phyloP scores from a whole-genome alignment of 2,888 invertebrate species.

The Fabriciana adippe region DNA sequence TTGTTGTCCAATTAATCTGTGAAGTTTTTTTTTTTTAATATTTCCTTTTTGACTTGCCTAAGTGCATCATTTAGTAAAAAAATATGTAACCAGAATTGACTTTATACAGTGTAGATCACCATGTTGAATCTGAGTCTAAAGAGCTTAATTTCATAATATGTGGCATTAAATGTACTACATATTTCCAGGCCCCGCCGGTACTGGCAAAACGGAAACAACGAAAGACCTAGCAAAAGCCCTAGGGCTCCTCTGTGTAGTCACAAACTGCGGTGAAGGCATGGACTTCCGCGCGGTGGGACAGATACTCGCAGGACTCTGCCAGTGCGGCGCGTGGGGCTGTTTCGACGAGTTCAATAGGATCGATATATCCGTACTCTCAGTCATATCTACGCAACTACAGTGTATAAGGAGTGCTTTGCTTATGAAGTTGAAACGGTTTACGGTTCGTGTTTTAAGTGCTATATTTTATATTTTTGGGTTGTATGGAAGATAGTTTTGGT shows the following conservation, averaged over 20 bases:
- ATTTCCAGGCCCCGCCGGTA: slow-evolving; percentile 86
- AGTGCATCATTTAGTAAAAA: too few relatives aligned
- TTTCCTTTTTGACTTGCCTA: too few relatives aligned
- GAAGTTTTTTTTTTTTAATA: too few relatives aligned
- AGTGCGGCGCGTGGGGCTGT: slow-evolving; percentile 97
- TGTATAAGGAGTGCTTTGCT: slow-evolving; percentile 93
- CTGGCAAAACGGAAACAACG: slow-evolving; percentile 95
- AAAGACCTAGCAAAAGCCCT: slow-evolving; percentile 96
- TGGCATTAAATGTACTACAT: neutral
- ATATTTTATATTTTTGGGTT: neutral
- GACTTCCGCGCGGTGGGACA: slow-evolving; percentile 88
- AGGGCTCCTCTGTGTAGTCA: slow-evolving; percentile 91
- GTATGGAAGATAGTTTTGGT: too few relatives aligned
- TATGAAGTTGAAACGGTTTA: slow-evolving; percentile 87
- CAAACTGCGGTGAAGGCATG: slow-evolving; percentile 97
- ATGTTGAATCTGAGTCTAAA: too few relatives aligned
- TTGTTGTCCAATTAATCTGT: too few relatives aligned
- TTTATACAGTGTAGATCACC: too few relatives aligned
- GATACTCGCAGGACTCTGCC: slow-evolving; percentile 89
- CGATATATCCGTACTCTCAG: slow-evolving; percentile 94
- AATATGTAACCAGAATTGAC: too few relatives aligned
- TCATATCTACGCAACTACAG: slow-evolving; percentile 95
- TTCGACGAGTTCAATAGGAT: slow-evolving; percentile 98
- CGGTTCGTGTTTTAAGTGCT: slow-evolving; percentile 70
- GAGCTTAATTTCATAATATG: too few relatives aligned